Base-by-base conservation (phyloP, 2,113 vertebrate species). In the Atlantisia rogersi region DNA sequence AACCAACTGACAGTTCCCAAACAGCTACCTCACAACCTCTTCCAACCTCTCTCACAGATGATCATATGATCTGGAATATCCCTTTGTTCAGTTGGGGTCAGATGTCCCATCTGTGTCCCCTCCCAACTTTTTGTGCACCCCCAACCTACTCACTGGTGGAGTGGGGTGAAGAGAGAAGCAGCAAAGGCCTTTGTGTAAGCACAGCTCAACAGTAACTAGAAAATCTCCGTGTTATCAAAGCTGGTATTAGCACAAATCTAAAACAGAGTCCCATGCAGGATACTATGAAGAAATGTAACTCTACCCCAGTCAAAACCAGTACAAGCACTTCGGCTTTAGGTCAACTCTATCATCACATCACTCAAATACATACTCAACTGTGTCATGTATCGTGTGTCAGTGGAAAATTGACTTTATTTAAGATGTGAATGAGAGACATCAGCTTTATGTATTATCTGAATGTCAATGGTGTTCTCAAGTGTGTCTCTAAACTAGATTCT, bases 381-480 rank as follows among this genome's bases (percentile, higher is more conserved):
- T 79, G 24, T 39, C 35, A 17, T 58, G 4, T 68, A 13, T 70
- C 26, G 42, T 20, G 37, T 55, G 25, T 78, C 35, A 89, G 40
- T 52, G 37, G n/a, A 62, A 96, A 96, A 81, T 12, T 64, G 7
- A 48, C 79, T 94, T 94, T 75, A 20, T 65, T 82, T 63, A 70
- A 70, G 77, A 24, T 6, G 22, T 93, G 44, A 48, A 71, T 84
- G 81, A 87, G 84, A 75, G 4, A 6, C 46, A 86, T 58, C 46
- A 77, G 11, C 69, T 89, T 80, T 84, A 60, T 12, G 3, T 44
- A 53, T 69, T 84, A 53, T 12, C 18, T 65, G 35, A 64, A 56
- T 79, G 53, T 31, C 62, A 75, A 4, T 53, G 18, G 15, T 78
- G 20, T 64, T 75, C 29, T 84, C 32, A 71, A 56, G 35, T 83